Percentiles rank a stretch among this genome's conserved stretches.
These are phyloP conservation scores for Ganaspis sp. DNA, from an alignment of 1,140 invertebrate species.

Conservation along the genomic window DNA sequence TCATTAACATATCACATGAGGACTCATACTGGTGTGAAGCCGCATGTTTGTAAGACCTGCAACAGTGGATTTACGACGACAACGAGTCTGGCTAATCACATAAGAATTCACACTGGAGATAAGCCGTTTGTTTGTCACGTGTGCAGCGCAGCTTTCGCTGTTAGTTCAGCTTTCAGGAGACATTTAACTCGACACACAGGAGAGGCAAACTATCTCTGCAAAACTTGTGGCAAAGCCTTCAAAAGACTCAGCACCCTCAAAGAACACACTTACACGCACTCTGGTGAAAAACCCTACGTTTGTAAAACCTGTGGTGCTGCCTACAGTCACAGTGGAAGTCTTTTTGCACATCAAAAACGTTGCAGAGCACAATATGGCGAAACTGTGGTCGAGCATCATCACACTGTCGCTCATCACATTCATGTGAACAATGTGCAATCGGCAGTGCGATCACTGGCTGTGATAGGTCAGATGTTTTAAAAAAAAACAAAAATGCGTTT, in stretches of 20 bases:
- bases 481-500: not conserved
- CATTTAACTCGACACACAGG: slow-evolving; percentile 80
- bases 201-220: slow-evolving; percentile 78
- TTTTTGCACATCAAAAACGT: slow-evolving; percentile 76
- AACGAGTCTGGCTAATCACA: slow-evolving; percentile 73
- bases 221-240: slow-evolving; percentile 81
- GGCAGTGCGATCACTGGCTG: slow-evolving; percentile 70
- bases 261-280: slow-evolving; percentile 78
- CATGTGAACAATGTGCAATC: slow-evolving; percentile 73
- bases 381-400: slow-evolving; percentile 64
- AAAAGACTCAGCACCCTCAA: slow-evolving; percentile 79
- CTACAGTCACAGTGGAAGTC: slow-evolving; percentile 74
- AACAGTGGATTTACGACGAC: slow-evolving; percentile 75
- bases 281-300: slow-evolving; percentile 78
- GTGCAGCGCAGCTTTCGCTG: slow-evolving; percentile 74
- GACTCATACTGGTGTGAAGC: slow-evolving; percentile 74
- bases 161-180: slow-evolving; percentile 72
- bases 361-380: slow-evolving; percentile 71
- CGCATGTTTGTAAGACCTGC: slow-evolving; percentile 74
- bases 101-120: slow-evolving; percentile 74
- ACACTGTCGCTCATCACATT: slow-evolving; percentile 66
- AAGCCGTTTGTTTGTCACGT: slow-evolving; percentile 75
- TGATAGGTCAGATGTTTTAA: slow-evolving; percentile 73
- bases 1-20: slow-evolving; percentile 75
- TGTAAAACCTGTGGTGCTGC: slow-evolving; percentile 78